Percentiles rank a stretch among this genome's conserved stretches.
Conservation (phyloP, 2,113 vertebrate genomes). For the Neoarius graeffei region DNA sequence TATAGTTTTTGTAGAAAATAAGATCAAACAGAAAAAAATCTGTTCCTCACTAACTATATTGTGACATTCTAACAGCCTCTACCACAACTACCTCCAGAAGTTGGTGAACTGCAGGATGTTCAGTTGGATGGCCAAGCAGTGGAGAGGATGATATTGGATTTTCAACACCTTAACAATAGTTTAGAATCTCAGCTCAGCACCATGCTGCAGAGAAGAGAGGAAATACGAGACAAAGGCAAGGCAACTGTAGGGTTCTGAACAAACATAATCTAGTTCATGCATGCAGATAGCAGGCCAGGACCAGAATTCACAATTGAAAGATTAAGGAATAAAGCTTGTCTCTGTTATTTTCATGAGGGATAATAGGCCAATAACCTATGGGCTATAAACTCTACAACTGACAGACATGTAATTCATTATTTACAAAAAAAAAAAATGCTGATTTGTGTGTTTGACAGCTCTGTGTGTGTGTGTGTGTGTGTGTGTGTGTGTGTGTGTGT, state of each 20-base stretch:
- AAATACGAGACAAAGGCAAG: constrained; percentile 23
- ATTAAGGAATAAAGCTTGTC: not conserved
- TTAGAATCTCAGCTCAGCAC: constrained; percentile 25
- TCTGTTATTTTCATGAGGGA: not conserved
- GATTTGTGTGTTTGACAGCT: no score
- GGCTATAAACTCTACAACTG: not conserved
- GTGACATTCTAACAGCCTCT: not conserved
- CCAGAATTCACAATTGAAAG: not conserved
- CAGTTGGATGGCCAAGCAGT: constrained; percentile 17
- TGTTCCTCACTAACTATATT: not conserved
- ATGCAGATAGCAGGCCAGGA: not conserved
- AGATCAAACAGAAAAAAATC: not conserved
- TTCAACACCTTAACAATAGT: constrained; percentile 20
- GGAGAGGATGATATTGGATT: constrained; percentile 30
- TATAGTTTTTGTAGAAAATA: not conserved
- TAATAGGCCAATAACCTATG: not conserved
- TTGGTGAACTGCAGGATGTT: constrained; percentile 19
- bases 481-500: no score
- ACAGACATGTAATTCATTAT: not conserved
- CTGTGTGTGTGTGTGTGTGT: no score
- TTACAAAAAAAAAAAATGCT: not conserved
- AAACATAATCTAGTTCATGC: not conserved
- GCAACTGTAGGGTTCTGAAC: not conserved
- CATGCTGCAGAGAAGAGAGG: not conserved
- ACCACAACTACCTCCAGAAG: constrained; percentile 14